Conservation (phyloP, 2,888 invertebrate genomes). For the Drosophila austrosaltans region DNA sequence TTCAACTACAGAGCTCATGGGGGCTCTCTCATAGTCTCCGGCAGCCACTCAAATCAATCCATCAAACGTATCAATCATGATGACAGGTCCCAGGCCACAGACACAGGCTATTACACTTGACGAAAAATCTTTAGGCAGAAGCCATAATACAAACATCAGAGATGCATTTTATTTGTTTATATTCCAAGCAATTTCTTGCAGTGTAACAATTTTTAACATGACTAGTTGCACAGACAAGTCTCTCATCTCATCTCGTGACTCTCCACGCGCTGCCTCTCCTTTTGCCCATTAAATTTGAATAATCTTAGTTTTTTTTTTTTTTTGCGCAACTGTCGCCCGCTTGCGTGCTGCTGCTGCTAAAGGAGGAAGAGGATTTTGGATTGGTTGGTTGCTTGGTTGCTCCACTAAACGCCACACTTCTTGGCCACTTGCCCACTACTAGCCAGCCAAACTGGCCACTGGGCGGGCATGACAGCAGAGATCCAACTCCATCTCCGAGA, state of each 20-base stretch:
- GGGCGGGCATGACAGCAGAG: constrained; percentile 40
- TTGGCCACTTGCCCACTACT: constrained; percentile 40
- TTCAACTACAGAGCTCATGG: constrained; percentile 48
- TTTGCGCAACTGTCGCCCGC: constrained; percentile 35
- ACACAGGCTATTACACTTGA: constrained; percentile 31
- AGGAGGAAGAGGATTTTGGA: constrained; percentile 28
- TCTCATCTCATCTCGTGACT: constrained; percentile 57
- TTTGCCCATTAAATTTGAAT: constrained; percentile 78
- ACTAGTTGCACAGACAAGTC: constrained; percentile 34
- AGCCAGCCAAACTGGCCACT: constrained; percentile 28
- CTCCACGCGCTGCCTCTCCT: constrained; percentile 55
- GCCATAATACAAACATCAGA: not conserved
- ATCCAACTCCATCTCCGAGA: constrained; percentile 61
- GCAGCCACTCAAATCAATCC: constrained; percentile 78
- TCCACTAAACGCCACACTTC: constrained; percentile 50
- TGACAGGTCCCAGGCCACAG: constrained; percentile 71
- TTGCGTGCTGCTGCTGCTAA: constrained; percentile 37
- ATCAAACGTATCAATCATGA: constrained; percentile 82
- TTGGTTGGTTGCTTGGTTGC: constrained; percentile 25
- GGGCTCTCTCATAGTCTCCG: constrained; percentile 2
- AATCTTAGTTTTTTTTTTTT: constrained; percentile 61
- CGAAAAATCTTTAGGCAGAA: not conserved
- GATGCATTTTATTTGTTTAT: not conserved
- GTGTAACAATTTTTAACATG: constrained; percentile 53
- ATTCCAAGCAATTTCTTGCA: constrained; percentile 7